Conservation (phyloP, 2,888 invertebrate species). For the Hemistola chrysoprasaria region DNA sequence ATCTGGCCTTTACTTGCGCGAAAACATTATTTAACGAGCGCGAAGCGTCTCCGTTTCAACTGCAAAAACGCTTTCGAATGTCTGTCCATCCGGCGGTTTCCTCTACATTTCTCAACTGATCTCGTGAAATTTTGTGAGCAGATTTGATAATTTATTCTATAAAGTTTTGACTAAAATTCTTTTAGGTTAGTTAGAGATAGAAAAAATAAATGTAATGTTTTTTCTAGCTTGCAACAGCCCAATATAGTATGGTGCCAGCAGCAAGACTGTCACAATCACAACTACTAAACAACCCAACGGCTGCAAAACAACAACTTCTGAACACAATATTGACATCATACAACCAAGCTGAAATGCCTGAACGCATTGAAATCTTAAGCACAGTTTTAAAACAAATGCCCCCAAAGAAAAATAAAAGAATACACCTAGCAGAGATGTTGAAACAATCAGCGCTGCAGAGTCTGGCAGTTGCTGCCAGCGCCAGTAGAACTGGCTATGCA, state of each 20-base stretch:
- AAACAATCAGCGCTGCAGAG: constrained; percentile 46
- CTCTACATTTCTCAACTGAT: too few species aligned
- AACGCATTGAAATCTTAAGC: constrained; percentile 35
- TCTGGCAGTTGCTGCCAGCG: constrained; percentile 38
- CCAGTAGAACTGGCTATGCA: constrained; percentile 21
- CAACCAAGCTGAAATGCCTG: constrained; percentile 27
- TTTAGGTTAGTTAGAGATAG: too few species aligned
- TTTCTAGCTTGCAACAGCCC: constrained; percentile 19
- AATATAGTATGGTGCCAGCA: constrained; percentile 10
- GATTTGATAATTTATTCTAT: too few species aligned
- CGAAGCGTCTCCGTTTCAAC: too few species aligned
- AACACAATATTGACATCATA: constrained; percentile 12
- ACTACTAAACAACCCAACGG: not conserved
- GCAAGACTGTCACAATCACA: constrained; percentile 4
- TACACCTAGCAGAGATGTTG: constrained; percentile 41
- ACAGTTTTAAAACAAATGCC: constrained; percentile 37
- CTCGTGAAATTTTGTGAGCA: too few species aligned
- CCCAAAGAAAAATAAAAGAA: constrained; percentile 30
- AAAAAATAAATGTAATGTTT: not conserved
- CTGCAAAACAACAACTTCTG: constrained; percentile 15
- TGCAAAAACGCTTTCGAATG: too few species aligned
- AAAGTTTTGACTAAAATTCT: too few species aligned
- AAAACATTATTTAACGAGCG: too few species aligned
- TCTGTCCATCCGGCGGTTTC: too few species aligned
- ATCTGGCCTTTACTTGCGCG: too few species aligned